Evolutionary conservation across 2,113 vertebrate species (phyloP).

Genomic region (Corythoichthys haematopterus): DNA sequence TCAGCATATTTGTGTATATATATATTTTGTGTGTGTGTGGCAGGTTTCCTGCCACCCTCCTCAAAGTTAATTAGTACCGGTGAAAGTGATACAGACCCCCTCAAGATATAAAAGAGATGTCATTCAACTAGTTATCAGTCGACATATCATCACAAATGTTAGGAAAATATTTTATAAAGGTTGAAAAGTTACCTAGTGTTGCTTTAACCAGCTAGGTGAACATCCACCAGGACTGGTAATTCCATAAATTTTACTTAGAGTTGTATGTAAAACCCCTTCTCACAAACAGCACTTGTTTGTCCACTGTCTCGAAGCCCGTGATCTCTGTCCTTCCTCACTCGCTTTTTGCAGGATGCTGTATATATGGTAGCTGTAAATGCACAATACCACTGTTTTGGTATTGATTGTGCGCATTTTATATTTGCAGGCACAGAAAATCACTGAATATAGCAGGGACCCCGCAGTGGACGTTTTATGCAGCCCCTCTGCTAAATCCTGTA

Average conservation of each 20-base stretch:
- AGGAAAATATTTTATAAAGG: too few species aligned
- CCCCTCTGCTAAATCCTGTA: conserved; percentile 62
- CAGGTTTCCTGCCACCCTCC: too few species aligned
- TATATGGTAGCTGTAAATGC: conserved; percentile 53
- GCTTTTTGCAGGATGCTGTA: conserved; percentile 50
- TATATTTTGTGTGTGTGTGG: too few species aligned
- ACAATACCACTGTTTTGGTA: conserved; percentile 54
- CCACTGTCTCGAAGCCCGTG: conserved; percentile 24
- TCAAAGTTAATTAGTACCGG: too few species aligned
- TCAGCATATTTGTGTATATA: too few species aligned
- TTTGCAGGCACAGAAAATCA: conserved; percentile 42
- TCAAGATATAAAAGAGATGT: too few species aligned
- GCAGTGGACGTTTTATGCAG: conserved; percentile 58
- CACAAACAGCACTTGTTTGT: conserved; percentile 31
- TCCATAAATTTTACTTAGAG: background rate
- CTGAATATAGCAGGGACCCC: conserved; percentile 36
- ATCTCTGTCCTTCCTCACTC: conserved; percentile 37
- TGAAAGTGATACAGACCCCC: too few species aligned
- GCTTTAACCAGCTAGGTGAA: too few species aligned
- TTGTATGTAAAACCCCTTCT: background rate
- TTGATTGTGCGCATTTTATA: conserved; percentile 56
- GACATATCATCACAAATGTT: too few species aligned
- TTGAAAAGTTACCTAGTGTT: too few species aligned
- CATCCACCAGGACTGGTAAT: too few species aligned
- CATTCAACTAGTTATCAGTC: too few species aligned